A percentile compares a stretch with the other conserved stretches of the same genome.
These are phyloP conservation scores for Girardinichthys multiradiatus DNA, from an alignment of 2,113 vertebrate genomes.

Conservation along the genomic window DNA sequence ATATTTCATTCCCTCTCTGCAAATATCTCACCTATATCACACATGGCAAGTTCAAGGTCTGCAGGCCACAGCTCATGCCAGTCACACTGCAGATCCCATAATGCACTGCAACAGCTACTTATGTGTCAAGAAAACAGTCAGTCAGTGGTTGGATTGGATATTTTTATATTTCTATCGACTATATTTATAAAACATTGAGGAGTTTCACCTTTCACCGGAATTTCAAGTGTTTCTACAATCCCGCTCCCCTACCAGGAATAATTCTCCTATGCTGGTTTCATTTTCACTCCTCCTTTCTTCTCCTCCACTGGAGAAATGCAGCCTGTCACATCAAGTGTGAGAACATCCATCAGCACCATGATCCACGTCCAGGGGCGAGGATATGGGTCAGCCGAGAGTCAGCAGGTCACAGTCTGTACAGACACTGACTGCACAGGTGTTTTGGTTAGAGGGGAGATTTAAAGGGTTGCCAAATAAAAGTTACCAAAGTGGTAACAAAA, in stretches of 20 bases:
- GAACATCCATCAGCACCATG: constrained; percentile 65
- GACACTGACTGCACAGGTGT: constrained; percentile 54
- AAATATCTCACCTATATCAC: too few relatives aligned
- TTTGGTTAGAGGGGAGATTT: constrained; percentile 10
- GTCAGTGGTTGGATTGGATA: not conserved
- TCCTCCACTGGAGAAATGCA: constrained; percentile 38
- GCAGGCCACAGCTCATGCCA: too few relatives aligned
- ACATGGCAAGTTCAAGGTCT: too few relatives aligned
- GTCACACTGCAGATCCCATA: too few relatives aligned
- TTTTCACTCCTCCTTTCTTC: constrained; percentile 31
- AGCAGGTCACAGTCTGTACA: constrained; percentile 30
- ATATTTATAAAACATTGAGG: not conserved
- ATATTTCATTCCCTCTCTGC: too few relatives aligned
- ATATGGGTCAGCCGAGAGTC: constrained; percentile 40
- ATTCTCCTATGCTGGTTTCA: constrained; percentile 3
- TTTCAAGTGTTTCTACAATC: not conserved
- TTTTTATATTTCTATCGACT: not conserved
- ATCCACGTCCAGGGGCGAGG: constrained; percentile 59
- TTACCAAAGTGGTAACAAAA: not conserved
- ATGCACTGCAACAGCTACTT: too few relatives aligned
- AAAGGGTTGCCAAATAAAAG: constrained; percentile 16
- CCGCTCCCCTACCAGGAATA: not conserved
- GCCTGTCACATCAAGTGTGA: constrained; percentile 54
- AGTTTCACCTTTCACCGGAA: not conserved
- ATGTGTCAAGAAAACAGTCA: too few relatives aligned